Evolutionary conservation across 2,797 vertebrate genomes (phyloP), one percentile per base, ranked within the genome.

Genomic region (Myoxocephalus aenaeus): DNA sequence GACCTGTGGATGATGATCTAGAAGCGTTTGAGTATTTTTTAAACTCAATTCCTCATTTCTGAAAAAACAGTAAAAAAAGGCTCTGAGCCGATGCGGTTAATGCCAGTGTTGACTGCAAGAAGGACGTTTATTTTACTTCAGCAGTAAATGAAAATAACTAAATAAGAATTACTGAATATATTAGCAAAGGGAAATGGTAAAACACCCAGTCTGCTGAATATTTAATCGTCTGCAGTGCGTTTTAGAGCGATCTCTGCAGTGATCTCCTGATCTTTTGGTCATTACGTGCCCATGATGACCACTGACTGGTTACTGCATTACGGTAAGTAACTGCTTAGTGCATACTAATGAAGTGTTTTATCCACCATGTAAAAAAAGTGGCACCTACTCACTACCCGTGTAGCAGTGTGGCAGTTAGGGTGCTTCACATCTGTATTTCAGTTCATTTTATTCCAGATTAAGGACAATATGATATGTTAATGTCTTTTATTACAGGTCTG

Each of bases 191-290:
- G 65, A 58, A 75, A 54, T 61, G n/a, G 4, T 58, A 27, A 4
- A 70, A 71, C 32, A n/a, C 65, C 56, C 22, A 59, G 66, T 65
- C 9, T 61, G 51, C 22, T 71, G 73, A 56, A 72, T 56, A 51
- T 46, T 17, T 29, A 20, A 29, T 34, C 0, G 2, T 40, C 15
- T 17, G 11, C 22, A 11, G 40, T 17, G 42, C 53, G 29, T 61
- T 73, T 27, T 29, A 50, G 59, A 63, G 13, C 7, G 42, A 36
- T 57, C 53, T 44, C 58, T 70, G 54, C 32, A 13, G 22, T 2
- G n/a, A 64, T 25, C 44, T 82, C 59, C 58, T 65, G 56, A 70
- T 27, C 53, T 38, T 5, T 12, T 4, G 36, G 67, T 62, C 18
- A 29, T 70, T 13, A 20, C 14, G 1, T 10, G 29, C 61, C 75